Percentiles rank a stretch among this genome's conserved stretches.
Conservation (phyloP, 2,113 vertebrate species). For the Sinocyclocheilus anshuiensis region DNA sequence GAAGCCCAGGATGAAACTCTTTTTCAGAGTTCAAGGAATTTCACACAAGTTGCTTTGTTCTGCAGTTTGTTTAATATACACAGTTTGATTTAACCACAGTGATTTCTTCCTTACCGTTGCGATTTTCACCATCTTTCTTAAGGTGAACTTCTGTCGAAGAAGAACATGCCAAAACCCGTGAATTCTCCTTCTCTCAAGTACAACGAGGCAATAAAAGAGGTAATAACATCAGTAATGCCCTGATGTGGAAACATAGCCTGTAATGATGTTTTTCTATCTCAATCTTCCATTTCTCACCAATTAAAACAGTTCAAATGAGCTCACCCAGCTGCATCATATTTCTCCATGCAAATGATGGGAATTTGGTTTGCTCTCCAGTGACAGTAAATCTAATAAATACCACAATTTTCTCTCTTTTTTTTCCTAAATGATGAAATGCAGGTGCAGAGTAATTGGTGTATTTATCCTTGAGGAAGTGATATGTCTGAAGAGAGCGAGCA, state of each 20-base stretch:
- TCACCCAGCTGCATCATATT: constrained; percentile 73
- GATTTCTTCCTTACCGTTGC: neutral
- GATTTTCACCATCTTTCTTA: neutral
- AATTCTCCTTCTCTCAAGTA: constrained; percentile 66
- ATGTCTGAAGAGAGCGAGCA: constrained; percentile 31
- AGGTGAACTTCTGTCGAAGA: constrained; percentile 24
- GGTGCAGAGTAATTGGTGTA: constrained; percentile 71
- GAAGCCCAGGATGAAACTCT: constrained; percentile 63
- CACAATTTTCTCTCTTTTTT: constrained; percentile 56
- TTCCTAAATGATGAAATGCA: constrained; percentile 71
- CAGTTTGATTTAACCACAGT: neutral
- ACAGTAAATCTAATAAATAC: constrained; percentile 76
- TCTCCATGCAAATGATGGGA: constrained; percentile 68
- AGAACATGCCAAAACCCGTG: constrained; percentile 38
- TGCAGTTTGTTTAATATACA: neutral
- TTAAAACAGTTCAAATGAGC: constrained; percentile 75
- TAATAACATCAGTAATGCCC: constrained; percentile 78
- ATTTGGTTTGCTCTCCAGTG: constrained; percentile 68
- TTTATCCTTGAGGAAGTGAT: constrained; percentile 67
- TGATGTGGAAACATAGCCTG: constrained; percentile 71
- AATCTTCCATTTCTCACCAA: constrained; percentile 73
- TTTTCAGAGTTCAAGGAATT: constrained; percentile 55
- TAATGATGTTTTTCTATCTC: constrained; percentile 74
- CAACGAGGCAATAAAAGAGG: constrained; percentile 77
- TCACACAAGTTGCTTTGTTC: constrained; percentile 34